These are phyloP conservation scores for Elmis aenea DNA, from an alignment of 2,888 invertebrate species.

Conservation along the genomic window DNA sequence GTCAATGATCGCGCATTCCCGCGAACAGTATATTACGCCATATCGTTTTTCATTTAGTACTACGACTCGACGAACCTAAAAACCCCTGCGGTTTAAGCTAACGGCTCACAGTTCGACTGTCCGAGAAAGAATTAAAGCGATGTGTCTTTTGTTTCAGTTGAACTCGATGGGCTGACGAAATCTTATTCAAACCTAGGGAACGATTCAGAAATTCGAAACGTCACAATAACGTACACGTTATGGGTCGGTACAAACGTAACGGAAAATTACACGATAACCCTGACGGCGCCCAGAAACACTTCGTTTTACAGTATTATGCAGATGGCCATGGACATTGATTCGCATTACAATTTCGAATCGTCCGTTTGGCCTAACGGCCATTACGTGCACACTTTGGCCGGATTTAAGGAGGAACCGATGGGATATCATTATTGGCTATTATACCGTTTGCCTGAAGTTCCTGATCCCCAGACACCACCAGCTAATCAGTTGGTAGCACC, in stretches of 20 bases:
- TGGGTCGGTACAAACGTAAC: slow-evolving; percentile 86
- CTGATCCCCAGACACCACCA: slow-evolving; percentile 75
- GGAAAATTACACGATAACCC: slow-evolving; percentile 70
- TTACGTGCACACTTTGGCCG: slow-evolving; percentile 82
- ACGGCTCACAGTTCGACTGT: not conserved
- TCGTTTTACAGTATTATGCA: slow-evolving; percentile 65
- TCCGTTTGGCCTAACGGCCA: slow-evolving; percentile 91
- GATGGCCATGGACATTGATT: slow-evolving; percentile 75
- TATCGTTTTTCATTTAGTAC: too few species aligned
- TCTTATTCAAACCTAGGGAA: slow-evolving; percentile 45
- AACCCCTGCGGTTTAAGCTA: too few species aligned
- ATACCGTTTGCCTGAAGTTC: slow-evolving; percentile 74
- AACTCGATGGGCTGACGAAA: slow-evolving; percentile 42
- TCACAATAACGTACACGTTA: slow-evolving; percentile 77
- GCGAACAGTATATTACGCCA: too few species aligned
- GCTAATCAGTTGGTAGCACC: slow-evolving; percentile 84
- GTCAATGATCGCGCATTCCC: too few species aligned
- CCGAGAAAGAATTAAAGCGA: not conserved
- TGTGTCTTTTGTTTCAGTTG: slow-evolving; percentile 33
- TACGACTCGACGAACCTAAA: too few species aligned
- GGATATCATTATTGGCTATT: slow-evolving; percentile 87
- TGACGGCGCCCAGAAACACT: slow-evolving; percentile 68
- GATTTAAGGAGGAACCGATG: slow-evolving; percentile 74
- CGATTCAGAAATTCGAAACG: slow-evolving; percentile 62
- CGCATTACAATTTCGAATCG: slow-evolving; percentile 57